Conservation (phyloP, 1,140 invertebrate genomes). For the Chironomus striatipennis region DNA sequence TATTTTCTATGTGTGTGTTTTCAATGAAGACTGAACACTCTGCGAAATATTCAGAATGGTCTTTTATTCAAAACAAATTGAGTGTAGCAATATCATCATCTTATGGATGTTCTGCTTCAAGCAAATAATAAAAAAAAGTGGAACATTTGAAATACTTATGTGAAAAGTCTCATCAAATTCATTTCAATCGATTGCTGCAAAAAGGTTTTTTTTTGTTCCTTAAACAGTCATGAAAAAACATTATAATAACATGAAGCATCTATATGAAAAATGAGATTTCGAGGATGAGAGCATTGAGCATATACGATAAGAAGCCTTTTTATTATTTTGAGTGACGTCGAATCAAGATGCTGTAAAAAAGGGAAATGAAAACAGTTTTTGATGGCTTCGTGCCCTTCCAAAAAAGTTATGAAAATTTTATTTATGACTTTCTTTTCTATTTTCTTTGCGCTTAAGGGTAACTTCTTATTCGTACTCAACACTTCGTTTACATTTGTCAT, state of each 20-base stretch:
- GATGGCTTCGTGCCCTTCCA: too few species aligned
- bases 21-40: too few species aligned
- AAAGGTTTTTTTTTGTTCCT: too few species aligned
- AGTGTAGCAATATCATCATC: not conserved
- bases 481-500: conserved; percentile 1
- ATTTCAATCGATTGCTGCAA: too few species aligned
- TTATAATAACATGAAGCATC: too few species aligned
- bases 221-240: too few species aligned
- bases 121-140: too few species aligned
- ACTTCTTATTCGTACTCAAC: not conserved
- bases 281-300: not conserved
- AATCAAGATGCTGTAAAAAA: not conserved
- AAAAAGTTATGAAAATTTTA: conserved; percentile 12
- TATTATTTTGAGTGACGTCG: conserved; percentile 4
- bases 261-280: not conserved
- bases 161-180: too few species aligned
- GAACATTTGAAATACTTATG: too few species aligned
- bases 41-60: not conserved
- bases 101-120: not conserved
- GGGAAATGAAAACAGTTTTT: too few species aligned
- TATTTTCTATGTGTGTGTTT: too few species aligned
- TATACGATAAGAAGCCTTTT: not conserved
- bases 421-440: not conserved
- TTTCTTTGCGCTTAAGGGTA: not conserved
- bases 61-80: conserved; percentile 2